A percentile compares a stretch with the other conserved stretches of the same genome.
Evolutionary conservation across 2,113 vertebrate species (phyloP).

Genomic region (Thomomys bottae): DNA sequence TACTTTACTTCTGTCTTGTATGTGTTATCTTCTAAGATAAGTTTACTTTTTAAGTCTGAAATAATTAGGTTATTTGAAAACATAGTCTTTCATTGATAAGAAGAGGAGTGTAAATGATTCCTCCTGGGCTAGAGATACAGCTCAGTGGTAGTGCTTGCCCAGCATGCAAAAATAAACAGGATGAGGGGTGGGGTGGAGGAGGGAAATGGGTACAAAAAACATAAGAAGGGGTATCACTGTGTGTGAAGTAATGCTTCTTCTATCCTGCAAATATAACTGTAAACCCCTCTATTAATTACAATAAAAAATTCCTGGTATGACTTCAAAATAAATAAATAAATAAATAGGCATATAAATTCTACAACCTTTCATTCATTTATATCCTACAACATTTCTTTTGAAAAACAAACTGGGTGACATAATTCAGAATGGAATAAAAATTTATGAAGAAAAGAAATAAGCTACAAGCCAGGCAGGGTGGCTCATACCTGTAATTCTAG

Average conservation of each 20-base stretch:
- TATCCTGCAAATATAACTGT: too few species aligned
- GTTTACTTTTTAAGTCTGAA: slow-evolving; percentile 14
- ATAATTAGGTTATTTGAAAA: background rate
- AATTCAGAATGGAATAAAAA: slow-evolving; percentile 41
- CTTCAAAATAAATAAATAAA: background rate
- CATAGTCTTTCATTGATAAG: background rate
- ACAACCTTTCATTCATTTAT: slow-evolving; percentile 23
- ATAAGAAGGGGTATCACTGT: too few species aligned
- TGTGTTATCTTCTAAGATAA: too few species aligned
- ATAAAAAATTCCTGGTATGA: background rate
- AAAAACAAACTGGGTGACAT: background rate
- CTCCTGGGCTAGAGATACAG: background rate
- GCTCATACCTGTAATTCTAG: too few species aligned
- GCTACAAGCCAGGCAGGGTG: too few species aligned
- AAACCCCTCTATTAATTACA: too few species aligned
- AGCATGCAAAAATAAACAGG: too few species aligned
- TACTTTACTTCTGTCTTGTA: too few species aligned
- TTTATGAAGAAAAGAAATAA: slow-evolving; percentile 41
- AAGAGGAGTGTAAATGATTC: slow-evolving; percentile 1
- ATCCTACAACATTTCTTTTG: slow-evolving; percentile 2
- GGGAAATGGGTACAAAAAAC: too few species aligned
- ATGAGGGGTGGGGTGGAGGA: too few species aligned
- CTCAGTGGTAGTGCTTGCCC: background rate
- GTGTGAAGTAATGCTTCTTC: too few species aligned
- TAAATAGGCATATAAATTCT: background rate